phyloP scores from a whole-genome alignment of 2,888 invertebrate species.

The Heliconius sara region DNA sequence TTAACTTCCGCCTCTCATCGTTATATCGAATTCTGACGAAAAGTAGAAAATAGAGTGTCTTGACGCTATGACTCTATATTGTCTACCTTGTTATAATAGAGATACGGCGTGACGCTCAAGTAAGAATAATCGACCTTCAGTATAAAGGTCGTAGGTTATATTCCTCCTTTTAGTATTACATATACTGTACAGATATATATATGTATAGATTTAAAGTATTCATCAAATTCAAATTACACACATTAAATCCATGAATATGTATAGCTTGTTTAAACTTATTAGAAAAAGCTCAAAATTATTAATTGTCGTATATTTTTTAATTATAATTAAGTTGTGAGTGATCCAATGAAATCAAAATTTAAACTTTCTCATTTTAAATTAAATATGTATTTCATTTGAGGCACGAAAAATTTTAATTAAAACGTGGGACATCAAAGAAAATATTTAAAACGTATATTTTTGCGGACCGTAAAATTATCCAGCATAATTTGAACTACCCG shows the following conservation, averaged over 20 bases:
- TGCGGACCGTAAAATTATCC: slow-evolving; percentile 23
- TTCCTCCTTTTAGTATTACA: background rate
- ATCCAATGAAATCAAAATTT: slow-evolving; percentile 13
- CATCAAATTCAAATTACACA: too few species aligned
- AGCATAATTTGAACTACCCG: slow-evolving; percentile 15
- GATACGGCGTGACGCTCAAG: too few species aligned
- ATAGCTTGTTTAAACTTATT: background rate
- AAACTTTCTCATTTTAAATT: slow-evolving; percentile 25
- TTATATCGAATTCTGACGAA: too few species aligned
- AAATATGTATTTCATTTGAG: slow-evolving; percentile 18
- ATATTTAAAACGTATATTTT: slow-evolving; percentile 24
- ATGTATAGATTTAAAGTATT: too few species aligned
- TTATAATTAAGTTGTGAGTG: background rate
- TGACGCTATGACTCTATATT: too few species aligned
- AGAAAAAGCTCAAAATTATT: background rate
- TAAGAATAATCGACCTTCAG: too few species aligned
- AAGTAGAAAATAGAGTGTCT: too few species aligned
- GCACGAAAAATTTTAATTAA: slow-evolving; percentile 24
- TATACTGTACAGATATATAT: too few species aligned
- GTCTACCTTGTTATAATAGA: too few species aligned
- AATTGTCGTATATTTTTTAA: background rate
- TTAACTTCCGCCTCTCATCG: too few species aligned
- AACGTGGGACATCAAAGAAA: slow-evolving; percentile 23
- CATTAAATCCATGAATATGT: background rate
- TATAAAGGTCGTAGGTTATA: background rate